Evolutionary conservation across 2,888 invertebrate genomes (phyloP), one percentile per base, ranked within the genome.

Genomic region (Papilio protenor): DNA sequence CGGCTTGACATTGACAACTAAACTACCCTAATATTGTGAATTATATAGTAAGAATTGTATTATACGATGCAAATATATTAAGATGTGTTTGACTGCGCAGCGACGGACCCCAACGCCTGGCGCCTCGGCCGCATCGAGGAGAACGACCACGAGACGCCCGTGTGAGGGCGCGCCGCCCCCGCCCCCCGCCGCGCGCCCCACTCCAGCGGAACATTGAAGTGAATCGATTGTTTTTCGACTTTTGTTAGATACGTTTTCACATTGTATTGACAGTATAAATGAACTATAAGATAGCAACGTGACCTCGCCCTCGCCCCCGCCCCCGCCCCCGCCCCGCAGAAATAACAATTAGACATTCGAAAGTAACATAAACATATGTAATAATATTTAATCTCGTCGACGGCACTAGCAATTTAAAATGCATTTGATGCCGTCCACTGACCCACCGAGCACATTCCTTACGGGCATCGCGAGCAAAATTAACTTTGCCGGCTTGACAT

Each of bases 71-170:
- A 40, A 64, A 10, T 33, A 33, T 64, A 33, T 21, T 11, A n/a
- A 40, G 40, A 40, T 40, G 10, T 45, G 59, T 64, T 77, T 57
- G 57, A 66, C 74, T 75, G 75, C 80, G 18, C 94, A 96, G 96
- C 96, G 83, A 96, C 96, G 81, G 97, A 97, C 92, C 97, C 97
- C 79, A 97, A 97, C 91, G 97, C 97, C 82, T 97, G 97, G 97
- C 96, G 97, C 81, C 95, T 97, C 85, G 97, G 97, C 82, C 95
- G 97, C 87, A 97, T 97, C 92, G 97, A 97, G 91, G 97, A 97
- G 94, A 95, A 96, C 83, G 97, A 97, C 87, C 97, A 97, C 88
- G 97, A 97, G 92, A 97, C 97, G 89, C 96, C 97, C 82, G 97
- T 97, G 90, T 97, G 96, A 97, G 93, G 91, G 78, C 90, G 89